phyloP scores from a whole-genome alignment of 1,140 invertebrate genomes.

The Drosophila pachea region DNA sequence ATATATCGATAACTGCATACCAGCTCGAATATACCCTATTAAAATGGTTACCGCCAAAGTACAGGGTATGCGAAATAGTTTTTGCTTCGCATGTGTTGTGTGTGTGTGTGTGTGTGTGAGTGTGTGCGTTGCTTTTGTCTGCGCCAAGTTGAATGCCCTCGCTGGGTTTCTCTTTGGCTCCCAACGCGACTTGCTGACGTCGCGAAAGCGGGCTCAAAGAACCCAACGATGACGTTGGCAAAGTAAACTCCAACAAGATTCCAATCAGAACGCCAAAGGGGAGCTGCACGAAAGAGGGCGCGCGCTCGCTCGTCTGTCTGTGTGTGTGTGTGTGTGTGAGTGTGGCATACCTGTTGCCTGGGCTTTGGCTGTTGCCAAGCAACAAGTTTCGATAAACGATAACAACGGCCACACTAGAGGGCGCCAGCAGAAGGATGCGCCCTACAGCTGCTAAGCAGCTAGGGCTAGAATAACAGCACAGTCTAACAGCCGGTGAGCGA shows the following conservation, averaged over 20 bases:
- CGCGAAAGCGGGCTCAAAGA: constrained; percentile 12
- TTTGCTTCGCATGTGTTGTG: constrained; percentile 30
- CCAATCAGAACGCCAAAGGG: constrained; percentile 49
- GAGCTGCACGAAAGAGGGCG: neutral
- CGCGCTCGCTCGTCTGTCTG: neutral
- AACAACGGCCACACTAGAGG: constrained; percentile 4
- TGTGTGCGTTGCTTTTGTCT: constrained; percentile 16
- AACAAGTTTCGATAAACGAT: constrained; percentile 31
- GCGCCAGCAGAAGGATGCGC: constrained; percentile 23
- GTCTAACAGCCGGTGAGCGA: constrained; percentile 19
- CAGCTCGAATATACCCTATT: neutral
- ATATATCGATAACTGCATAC: too few relatives aligned
- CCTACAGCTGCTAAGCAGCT: constrained; percentile 15
- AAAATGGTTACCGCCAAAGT: neutral
- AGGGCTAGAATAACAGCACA: constrained; percentile 23
- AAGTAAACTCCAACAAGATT: constrained; percentile 36
- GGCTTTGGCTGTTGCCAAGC: constrained; percentile 12
- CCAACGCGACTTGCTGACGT: constrained; percentile 8
- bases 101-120: constrained; percentile 19
- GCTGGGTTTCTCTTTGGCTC: constrained; percentile 36
- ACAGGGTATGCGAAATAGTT: constrained; percentile 33
- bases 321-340: constrained; percentile 7
- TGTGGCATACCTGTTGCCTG: constrained; percentile 30
- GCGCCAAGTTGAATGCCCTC: constrained; percentile 66
- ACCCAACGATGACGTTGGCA: constrained; percentile 16